These are phyloP conservation scores for Oceanites oceanicus DNA, from an alignment of 2,113 vertebrate species.

Conservation along the genomic window DNA sequence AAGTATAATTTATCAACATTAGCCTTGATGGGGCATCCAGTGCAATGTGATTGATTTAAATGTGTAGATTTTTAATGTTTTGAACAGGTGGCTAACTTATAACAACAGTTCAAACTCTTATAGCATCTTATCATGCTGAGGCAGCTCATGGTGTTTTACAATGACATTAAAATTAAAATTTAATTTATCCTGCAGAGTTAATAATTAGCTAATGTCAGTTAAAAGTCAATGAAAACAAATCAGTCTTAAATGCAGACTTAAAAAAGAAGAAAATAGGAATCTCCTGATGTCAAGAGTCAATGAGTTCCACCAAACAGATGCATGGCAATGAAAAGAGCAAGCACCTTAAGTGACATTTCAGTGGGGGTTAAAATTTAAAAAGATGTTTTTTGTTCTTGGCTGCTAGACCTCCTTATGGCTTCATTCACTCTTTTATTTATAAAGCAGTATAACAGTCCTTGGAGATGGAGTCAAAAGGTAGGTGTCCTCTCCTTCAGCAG, in stretches of 20 bases:
- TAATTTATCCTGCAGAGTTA: constrained; percentile 68
- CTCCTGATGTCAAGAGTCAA: constrained; percentile 2
- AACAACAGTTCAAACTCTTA: constrained; percentile 68
- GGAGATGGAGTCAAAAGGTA: neutral
- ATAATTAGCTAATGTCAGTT: constrained; percentile 72
- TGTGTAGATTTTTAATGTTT: constrained; percentile 49
- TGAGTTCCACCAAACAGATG: neutral
- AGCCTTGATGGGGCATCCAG: constrained; percentile 46
- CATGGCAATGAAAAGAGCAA: neutral
- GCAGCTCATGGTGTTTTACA: constrained; percentile 60
- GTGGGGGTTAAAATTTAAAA: neutral
- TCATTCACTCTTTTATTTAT: neutral
- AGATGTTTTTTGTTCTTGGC: neutral
- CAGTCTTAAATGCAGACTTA: constrained; percentile 34
- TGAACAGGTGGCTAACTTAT: constrained; percentile 69
- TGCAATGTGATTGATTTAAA: constrained; percentile 59
- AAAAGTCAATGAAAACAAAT: constrained; percentile 69
- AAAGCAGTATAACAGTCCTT: neutral
- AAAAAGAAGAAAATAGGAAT: neutral
- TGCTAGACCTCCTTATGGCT: neutral
- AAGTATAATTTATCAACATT: constrained; percentile 52
- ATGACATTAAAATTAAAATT: constrained; percentile 75
- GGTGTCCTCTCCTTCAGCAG: neutral
- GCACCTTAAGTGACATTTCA: neutral
- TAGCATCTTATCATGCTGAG: constrained; percentile 57